Percentiles rank a stretch among this genome's conserved stretches.
phyloP scores from a whole-genome alignment of 2,113 vertebrate genomes.

The Hippocampus mohnikei region DNA sequence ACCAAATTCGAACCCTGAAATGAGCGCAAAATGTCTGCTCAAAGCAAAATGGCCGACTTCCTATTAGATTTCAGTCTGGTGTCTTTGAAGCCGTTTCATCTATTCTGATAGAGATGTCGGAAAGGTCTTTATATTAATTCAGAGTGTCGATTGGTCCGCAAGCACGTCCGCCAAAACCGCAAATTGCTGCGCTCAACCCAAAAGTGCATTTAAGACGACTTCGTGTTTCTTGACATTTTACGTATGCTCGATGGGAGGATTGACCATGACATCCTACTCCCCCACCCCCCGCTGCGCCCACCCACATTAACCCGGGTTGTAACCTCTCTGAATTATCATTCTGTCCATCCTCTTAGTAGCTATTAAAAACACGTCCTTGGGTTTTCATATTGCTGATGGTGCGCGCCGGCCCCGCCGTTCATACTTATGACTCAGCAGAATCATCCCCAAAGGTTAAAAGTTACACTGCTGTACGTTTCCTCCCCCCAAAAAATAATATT shows the following conservation, averaged over 20 bases:
- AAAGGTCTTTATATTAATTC: too few relatives aligned
- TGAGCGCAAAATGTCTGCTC: too few relatives aligned
- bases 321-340: constrained; percentile 37
- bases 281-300: too few relatives aligned
- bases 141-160: too few relatives aligned
- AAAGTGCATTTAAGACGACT: too few relatives aligned
- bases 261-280: background rate
- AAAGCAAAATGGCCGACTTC: too few relatives aligned
- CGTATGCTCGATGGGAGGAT: background rate
- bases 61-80: too few relatives aligned
- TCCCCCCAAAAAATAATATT: constrained; percentile 6
- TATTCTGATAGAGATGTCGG: too few relatives aligned
- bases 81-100: too few relatives aligned
- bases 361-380: constrained; percentile 42
- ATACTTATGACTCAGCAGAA: constrained; percentile 42
- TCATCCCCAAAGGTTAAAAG: constrained; percentile 22
- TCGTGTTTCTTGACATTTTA: background rate
- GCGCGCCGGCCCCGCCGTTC: constrained; percentile 11
- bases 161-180: too few relatives aligned
- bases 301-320: constrained; percentile 5
- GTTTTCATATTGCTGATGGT: constrained; percentile 40
- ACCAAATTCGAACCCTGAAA: too few relatives aligned
- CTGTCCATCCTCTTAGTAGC: constrained; percentile 35
- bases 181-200: background rate
- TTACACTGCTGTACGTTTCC: constrained; percentile 21